These are phyloP conservation scores for Enteromius treurensis DNA, from an alignment of 2,797 vertebrate genomes.

Conservation along the genomic window DNA sequence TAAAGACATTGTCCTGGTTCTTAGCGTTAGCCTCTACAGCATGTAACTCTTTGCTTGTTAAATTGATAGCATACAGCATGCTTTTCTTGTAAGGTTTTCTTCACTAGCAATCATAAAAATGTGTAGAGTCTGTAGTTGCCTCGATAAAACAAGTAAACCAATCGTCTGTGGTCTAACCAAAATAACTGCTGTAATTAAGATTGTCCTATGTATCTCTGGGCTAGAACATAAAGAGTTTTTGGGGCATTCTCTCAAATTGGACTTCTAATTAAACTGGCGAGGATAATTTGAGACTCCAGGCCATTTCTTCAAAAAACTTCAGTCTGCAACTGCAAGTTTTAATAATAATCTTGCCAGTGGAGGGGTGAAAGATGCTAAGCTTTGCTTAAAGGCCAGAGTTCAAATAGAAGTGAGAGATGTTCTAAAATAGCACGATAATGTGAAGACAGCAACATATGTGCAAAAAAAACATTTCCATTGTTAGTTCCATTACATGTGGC, in stretches of 20 bases:
- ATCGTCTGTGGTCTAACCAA: not conserved
- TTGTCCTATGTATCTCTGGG: constrained; percentile 14
- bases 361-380: not conserved
- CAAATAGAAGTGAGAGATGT: constrained; percentile 23
- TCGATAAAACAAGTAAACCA: not conserved
- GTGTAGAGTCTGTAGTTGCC: not conserved
- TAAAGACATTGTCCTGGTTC: not conserved
- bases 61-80: not conserved
- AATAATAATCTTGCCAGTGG: constrained; percentile 19
- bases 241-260: constrained; percentile 9
- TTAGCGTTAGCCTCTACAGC: not conserved
- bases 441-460: not conserved
- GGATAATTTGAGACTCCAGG: constrained; percentile 25
- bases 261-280: constrained; percentile 51
- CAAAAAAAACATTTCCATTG: not conserved
- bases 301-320: constrained; percentile 21
- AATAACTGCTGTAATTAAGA: constrained; percentile 16
- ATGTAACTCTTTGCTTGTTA: not conserved
- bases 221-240: constrained; percentile 7
- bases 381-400: constrained; percentile 27
- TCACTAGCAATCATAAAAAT: not conserved
- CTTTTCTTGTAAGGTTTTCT: not conserved
- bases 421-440: not conserved
- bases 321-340: constrained; percentile 20
- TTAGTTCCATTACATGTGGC: not conserved